A percentile compares a stretch with the other conserved stretches of the same genome.
phyloP scores from a whole-genome alignment of 2,113 vertebrate genomes.

The Delphinapterus leucas region DNA sequence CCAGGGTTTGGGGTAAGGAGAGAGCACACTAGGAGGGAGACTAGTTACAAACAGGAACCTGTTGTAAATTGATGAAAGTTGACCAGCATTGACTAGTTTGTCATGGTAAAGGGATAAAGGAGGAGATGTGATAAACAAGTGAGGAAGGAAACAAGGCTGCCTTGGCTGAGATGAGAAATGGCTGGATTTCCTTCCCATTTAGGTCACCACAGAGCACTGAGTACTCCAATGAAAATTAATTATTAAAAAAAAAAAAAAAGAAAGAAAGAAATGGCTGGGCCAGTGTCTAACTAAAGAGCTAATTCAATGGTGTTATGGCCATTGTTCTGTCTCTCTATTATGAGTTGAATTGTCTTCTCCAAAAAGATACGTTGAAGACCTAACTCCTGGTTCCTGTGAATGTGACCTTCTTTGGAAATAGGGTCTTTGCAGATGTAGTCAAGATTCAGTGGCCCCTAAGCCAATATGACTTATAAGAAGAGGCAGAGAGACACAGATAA shows the following conservation, averaged over 20 bases:
- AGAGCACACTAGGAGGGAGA: neutral
- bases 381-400: neutral
- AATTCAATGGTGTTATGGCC: neutral
- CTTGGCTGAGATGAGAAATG: neutral
- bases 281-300: neutral
- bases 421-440: neutral
- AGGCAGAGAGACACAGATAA: neutral
- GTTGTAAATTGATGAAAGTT: neutral
- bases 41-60: neutral
- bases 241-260: too few species aligned
- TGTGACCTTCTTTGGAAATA: neutral
- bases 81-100: neutral
- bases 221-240: too few species aligned
- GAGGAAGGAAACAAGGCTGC: neutral
- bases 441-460: neutral
- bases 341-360: neutral
- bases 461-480: neutral
- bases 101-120: neutral
- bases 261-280: too few species aligned
- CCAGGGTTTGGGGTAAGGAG: neutral
- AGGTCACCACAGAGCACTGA: too few species aligned
- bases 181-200: too few species aligned
- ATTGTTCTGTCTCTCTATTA: neutral
- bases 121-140: neutral
- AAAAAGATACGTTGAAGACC: neutral